phyloP scores from a whole-genome alignment of 1,140 invertebrate species.

The Drosophila prosaltans region DNA sequence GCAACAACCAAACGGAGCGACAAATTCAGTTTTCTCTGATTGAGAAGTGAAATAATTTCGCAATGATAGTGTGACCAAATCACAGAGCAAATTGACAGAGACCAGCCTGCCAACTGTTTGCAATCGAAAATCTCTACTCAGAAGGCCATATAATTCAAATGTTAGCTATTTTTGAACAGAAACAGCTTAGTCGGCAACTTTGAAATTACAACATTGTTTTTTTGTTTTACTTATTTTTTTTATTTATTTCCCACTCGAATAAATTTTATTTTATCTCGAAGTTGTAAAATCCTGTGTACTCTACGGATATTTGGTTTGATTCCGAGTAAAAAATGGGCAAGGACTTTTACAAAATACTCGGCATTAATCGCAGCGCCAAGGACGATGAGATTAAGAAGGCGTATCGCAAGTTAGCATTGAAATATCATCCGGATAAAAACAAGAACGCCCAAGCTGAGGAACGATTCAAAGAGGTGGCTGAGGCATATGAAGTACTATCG shows the following conservation, averaged over 20 bases:
- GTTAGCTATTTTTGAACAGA: not conserved
- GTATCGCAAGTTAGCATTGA: conserved; percentile 92
- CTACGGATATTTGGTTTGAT: not conserved
- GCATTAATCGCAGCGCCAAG: conserved; percentile 92
- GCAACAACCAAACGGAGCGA: conserved; percentile 10
- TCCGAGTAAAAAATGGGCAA: conserved; percentile 33
- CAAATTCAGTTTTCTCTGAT: conserved; percentile 1
- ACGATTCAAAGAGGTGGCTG: conserved; percentile 95
- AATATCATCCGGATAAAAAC: conserved; percentile 96
- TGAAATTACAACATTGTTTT: not conserved
- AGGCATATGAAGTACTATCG: conserved; percentile 92
- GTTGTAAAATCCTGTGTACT: not conserved
- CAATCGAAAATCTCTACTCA: not conserved
- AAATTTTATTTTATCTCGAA: not conserved
- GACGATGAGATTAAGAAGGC: conserved; percentile 95
- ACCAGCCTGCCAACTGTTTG: not conserved
- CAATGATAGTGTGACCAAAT: conserved; percentile 15
- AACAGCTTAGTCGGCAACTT: not conserved
- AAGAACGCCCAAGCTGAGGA: conserved; percentile 93
- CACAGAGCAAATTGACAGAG: not conserved
- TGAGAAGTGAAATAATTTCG: conserved; percentile 27
- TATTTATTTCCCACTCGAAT: conserved; percentile 1
- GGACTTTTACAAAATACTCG: conserved; percentile 88
- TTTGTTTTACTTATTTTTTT: not conserved
- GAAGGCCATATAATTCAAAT: not conserved